Conservation (phyloP, 2,797 vertebrate genomes). For the Tympanoctomys barrerae region DNA sequence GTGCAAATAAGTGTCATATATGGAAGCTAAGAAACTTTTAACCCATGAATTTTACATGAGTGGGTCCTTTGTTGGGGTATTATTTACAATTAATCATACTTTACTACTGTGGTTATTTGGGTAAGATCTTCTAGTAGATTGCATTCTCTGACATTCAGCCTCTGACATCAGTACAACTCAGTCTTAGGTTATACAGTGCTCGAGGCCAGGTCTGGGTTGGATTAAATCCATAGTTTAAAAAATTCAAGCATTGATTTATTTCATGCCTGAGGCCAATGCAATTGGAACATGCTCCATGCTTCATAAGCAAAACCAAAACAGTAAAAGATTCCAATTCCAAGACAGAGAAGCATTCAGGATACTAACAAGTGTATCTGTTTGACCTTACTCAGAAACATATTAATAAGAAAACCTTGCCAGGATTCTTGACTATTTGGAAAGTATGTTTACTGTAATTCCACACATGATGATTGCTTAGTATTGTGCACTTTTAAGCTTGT, state of each 20-base stretch:
- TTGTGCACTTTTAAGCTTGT: background rate
- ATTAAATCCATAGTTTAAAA: conserved; percentile 68
- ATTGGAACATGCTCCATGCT: conserved; percentile 56
- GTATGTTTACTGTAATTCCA: background rate
- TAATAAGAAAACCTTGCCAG: background rate
- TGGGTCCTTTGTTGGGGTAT: background rate
- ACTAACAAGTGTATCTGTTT: conserved; percentile 63
- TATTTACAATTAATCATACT: conserved; percentile 50
- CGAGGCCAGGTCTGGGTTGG: conserved; percentile 44
- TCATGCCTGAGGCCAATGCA: conserved; percentile 62
- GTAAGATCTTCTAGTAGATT: background rate
- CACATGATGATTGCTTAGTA: background rate
- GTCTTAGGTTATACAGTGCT: background rate
- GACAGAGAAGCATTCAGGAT: conserved; percentile 67
- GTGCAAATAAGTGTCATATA: background rate
- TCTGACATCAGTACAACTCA: conserved; percentile 39
- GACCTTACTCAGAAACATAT: conserved; percentile 53
- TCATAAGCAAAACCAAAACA: conserved; percentile 57
- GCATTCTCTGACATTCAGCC: conserved; percentile 42
- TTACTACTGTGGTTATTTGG: background rate
- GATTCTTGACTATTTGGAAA: conserved; percentile 34
- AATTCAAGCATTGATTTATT: conserved; percentile 67
- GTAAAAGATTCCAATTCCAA: conserved; percentile 45
- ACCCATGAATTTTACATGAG: background rate
- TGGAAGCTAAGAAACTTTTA: background rate